phyloP scores from a whole-genome alignment of 2,797 vertebrate species.

The Sibirionetta formosa region DNA sequence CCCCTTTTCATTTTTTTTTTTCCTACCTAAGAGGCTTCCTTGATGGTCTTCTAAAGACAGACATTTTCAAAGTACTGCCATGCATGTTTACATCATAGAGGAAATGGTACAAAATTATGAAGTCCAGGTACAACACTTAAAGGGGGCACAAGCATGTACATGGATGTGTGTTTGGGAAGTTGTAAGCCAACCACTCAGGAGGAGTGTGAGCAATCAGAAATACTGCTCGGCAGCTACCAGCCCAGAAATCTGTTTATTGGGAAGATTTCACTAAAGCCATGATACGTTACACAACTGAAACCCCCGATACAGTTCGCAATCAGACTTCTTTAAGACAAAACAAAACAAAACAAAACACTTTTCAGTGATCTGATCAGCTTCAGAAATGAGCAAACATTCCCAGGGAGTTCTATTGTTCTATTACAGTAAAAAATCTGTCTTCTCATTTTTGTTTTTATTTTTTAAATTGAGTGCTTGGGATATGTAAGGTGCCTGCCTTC shows the following conservation, averaged over 20 bases:
- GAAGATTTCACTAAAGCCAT: neutral
- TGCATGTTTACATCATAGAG: neutral
- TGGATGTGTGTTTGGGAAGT: neutral
- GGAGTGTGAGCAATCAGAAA: neutral
- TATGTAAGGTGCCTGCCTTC: neutral
- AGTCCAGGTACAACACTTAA: neutral
- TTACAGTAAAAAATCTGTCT: neutral
- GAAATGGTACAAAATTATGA: neutral
- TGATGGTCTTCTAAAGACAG: neutral
- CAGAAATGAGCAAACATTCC: neutral
- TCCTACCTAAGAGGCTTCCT: constrained; percentile 20
- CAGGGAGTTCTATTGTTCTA: neutral
- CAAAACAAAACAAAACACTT: neutral
- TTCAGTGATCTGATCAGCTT: neutral
- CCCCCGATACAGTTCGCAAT: neutral
- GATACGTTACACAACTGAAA: neutral
- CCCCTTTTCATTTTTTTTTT: constrained; percentile 70
- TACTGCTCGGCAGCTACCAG: neutral
- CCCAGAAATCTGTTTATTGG: neutral
- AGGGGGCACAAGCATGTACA: neutral
- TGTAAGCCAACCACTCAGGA: neutral
- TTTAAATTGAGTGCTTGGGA: neutral
- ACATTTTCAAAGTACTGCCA: neutral
- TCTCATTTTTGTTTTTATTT: neutral
- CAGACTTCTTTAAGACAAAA: neutral